Base-by-base conservation (phyloP, 2,888 invertebrate species). In the Ectemnius lituratus region DNA sequence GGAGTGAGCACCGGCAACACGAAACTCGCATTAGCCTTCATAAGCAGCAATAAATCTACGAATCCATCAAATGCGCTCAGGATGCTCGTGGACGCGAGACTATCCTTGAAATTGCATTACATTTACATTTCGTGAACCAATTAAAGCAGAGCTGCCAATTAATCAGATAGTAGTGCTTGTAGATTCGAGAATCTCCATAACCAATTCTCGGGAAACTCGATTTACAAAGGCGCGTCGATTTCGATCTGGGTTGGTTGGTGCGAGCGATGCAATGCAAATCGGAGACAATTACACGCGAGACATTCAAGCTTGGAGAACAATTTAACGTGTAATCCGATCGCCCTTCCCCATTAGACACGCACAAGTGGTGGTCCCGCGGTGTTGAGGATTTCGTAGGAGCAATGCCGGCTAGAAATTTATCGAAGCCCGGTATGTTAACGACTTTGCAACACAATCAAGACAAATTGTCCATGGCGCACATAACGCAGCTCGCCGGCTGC, bases 21-120 rank as follows among this genome's bases (percentile, higher is more conserved):
- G 83, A 83, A 80, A 83, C 49, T 77, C 74, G 68, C 84, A 83
- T 83, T 83, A 83, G 60, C 73, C 60, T 56, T 79, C 70, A 62
- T 81, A 73, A 76, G 62, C 56, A 49, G 60, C 70, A 68, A 80
- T 79, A 82, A 80, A 82, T 77, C 64, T 60, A 28, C 11, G 73
- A 45, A 74, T 80, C 63, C 73, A 61, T 82, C 73, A 72, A 64
- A 65, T 49, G 37, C 61, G 57, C 20, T 37, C 47, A 52, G 20
- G 61, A 45, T 47, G 62, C 60, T 20, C 59, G 49, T 23, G 58
- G 37, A 65, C 13, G 5, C 67, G 69, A 45, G 67, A 70, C 74
- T 62, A 57, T 67, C 74, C 62, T 62, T 62, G 65, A 65, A 72
- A 68, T 65, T 59, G 62, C 56, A 73, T 73, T 67, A 37, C 28